These are phyloP conservation scores for Myiopsitta monachus DNA, from an alignment of 2,113 vertebrate species.

Conservation along the genomic window DNA sequence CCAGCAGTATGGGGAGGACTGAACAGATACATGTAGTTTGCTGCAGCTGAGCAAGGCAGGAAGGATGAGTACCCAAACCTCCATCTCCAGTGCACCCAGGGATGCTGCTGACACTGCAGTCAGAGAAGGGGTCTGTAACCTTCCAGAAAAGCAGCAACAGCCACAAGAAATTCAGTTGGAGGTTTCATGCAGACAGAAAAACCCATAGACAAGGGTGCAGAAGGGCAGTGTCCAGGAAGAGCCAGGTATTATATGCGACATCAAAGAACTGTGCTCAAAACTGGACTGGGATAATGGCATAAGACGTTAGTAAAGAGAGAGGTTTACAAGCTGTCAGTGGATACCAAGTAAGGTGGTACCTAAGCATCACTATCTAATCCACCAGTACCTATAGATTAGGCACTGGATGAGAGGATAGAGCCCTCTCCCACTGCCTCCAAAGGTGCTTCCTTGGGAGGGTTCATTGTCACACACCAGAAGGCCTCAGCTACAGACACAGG, in stretches of 20 bases:
- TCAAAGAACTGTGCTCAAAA: background rate
- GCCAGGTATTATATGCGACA: background rate
- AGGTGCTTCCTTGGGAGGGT: background rate
- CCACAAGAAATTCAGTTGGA: background rate
- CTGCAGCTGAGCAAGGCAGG: background rate
- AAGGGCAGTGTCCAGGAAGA: background rate
- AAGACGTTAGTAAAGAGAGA: background rate
- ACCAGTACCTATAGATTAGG: background rate
- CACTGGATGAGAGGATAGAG: background rate
- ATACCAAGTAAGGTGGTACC: background rate
- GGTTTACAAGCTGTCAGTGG: background rate
- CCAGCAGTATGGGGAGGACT: accelerated
- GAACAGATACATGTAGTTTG: background rate
- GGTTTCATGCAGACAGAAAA: background rate
- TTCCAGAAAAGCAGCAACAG: background rate
- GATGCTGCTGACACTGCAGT: background rate
- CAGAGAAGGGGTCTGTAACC: background rate
- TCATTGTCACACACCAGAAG: background rate
- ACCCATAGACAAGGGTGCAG: background rate
- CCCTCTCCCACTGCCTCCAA: background rate
- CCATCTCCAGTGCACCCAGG: background rate
- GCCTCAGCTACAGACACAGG: background rate
- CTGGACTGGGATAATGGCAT: background rate
- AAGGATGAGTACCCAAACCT: background rate
- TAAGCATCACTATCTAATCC: background rate